These are phyloP conservation scores for Lacanobia wlatinum DNA, from an alignment of 2,888 invertebrate species.

Conservation along the genomic window DNA sequence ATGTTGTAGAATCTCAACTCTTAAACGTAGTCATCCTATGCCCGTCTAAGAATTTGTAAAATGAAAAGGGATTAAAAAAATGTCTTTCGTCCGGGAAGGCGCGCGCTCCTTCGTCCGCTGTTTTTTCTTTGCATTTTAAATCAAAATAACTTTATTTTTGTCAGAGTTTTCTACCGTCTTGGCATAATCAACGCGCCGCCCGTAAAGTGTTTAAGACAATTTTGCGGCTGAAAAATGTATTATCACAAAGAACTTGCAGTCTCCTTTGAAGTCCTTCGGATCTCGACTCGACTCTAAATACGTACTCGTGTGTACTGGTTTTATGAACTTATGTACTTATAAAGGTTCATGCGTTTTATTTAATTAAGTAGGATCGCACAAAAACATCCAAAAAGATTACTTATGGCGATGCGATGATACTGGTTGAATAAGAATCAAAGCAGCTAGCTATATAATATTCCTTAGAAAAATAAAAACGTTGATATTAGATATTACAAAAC, in stretches of 20 bases:
- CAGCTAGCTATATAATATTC: neutral
- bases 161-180: slow-evolving; percentile 84
- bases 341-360: neutral
- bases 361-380: too few relatives aligned
- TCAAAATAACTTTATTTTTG: slow-evolving; percentile 88
- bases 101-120: slow-evolving; percentile 69
- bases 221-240: slow-evolving; percentile 81
- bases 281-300: too few relatives aligned
- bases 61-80: slow-evolving; percentile 81
- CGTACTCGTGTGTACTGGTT: slow-evolving; percentile 2
- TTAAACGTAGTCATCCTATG: slow-evolving; percentile 71
- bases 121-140: slow-evolving; percentile 88
- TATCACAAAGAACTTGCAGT: slow-evolving; percentile 77
- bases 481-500: slow-evolving; percentile 45
- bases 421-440: neutral
- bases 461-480: slow-evolving; percentile 12
- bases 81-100: slow-evolving; percentile 71
- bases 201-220: slow-evolving; percentile 86
- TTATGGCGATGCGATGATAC: neutral
- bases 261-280: slow-evolving; percentile 79
- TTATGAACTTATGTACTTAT: slow-evolving; percentile 1
- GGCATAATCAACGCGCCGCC: slow-evolving; percentile 84
- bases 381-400: too few relatives aligned
- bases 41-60: slow-evolving; percentile 81
- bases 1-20: slow-evolving; percentile 72